Base-by-base conservation (phyloP, 2,888 invertebrate genomes). In the Allacma fusca region DNA sequence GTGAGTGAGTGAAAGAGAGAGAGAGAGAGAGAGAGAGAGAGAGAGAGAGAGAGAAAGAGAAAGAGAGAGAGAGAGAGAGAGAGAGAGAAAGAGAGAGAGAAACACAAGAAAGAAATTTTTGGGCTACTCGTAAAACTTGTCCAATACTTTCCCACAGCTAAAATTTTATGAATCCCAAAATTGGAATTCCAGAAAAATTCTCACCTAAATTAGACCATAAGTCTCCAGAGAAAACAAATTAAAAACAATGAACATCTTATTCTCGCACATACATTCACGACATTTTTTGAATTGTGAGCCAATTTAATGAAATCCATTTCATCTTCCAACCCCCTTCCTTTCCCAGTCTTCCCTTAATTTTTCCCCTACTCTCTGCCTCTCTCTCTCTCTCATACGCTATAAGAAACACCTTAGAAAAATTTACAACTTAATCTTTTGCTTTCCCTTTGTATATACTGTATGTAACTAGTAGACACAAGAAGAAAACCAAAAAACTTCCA, bases 81-180 rank as follows among this genome's bases (percentile, higher is more conserved):
- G 12, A 44, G 44, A 44, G 12, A 44, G 44, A 44, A 21, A 21
- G 57, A 57, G 57, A 5, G 57, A 16, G 57, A 19, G 44, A 69
- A 21, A 34, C 9, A 34, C 9, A 34, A 34, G 34, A 34, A 34
- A 34, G 9, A 34, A 34, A 34, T 7, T 34, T 34, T 34, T 34
- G 5, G 7, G 16, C 50, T 50, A 5, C 50, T 74, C 64, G 73
- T 73, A 73, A 68, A 65, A 74, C 50, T 24, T 67, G 74, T 74
- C 74, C 65, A 65, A 67, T 65, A 74, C 28, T 71, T 74, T 65
- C 26, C 26, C 21, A 21, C 65, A 28, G 26, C 74, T 65, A 67
- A 74, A 67, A 74, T 74, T 64, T 74, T 74, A 74, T 67, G 65
- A 74, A 74, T 65, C 74, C 64, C 44, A 40, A 74, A 72, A 74